Base-by-base conservation (phyloP, 2,113 vertebrate species). In the Cebidichthys violaceus region DNA sequence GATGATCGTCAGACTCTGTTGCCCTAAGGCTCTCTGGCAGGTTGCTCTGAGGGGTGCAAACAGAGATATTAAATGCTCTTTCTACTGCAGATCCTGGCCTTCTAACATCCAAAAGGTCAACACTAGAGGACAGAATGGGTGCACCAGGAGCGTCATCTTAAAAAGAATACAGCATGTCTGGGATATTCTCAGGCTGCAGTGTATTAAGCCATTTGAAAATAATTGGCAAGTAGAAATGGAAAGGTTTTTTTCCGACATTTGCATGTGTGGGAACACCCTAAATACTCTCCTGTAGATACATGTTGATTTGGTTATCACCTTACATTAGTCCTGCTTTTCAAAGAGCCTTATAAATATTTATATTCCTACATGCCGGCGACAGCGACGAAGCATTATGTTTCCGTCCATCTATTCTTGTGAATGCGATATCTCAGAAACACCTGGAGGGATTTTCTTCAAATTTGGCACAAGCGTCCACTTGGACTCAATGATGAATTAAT, bases 41-140 rank as follows among this genome's bases (percentile, higher is more conserved):
- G 18, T 54, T 59, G 37, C 54, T 65, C 60, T 20, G 31, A 77
- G 37, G 27, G 45, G 27, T 41, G 24, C 33, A 43, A 70, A 68
- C 27, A 14, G 2, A 71, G 41, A 65, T 50, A 31, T 81, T 83
- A 54, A 84, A 80, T 35, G 57, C 75, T 47, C 43, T 74, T 39
- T 70, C 55, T 20, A 37, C 68, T 69, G 50, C 61, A 81, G 52
- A 43, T 55, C 27, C n/a, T 66, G 22, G 22, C 55, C 43, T 43
- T 4, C 20, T 45, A 75, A 47, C 18, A 67, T 76, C 67, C 22
- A 71, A 66, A 86, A 81, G 52, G 60, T 61, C 45, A 67, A 24
- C 0, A 47, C 41, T 27, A 22, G 62, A 84, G 52, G 54, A 85
- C 75, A 79, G 60, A 75, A 43, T 47, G 43, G 27, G 9, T 66